phyloP scores from a whole-genome alignment of 2,888 invertebrate genomes.

The Plebejus argus region DNA sequence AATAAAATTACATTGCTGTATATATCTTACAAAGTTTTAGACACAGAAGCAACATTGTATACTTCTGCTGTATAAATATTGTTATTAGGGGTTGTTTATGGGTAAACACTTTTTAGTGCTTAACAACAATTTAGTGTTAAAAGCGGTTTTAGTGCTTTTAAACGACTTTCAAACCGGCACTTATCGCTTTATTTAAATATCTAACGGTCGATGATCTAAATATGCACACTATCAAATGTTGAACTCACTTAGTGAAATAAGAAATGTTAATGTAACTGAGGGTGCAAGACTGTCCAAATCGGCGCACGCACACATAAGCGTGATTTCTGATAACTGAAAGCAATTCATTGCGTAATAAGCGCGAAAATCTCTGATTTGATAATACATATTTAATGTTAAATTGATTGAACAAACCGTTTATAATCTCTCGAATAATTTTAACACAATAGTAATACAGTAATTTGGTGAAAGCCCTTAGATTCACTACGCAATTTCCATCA shows the following conservation, averaged over 20 bases:
- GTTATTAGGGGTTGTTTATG: not conserved
- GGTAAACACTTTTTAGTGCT: not conserved
- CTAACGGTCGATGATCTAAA: slow-evolving; percentile 14
- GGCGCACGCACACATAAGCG: not conserved
- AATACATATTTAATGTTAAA: too few species aligned
- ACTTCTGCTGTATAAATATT: not conserved
- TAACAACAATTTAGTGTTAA: not conserved
- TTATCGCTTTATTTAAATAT: slow-evolving; percentile 35
- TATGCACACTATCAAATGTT: not conserved
- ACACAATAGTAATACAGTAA: too few species aligned
- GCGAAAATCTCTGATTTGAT: too few species aligned
- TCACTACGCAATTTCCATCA: not conserved
- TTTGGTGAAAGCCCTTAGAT: too few species aligned
- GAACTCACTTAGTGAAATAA: not conserved
- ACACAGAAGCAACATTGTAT: not conserved
- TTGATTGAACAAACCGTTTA: too few species aligned
- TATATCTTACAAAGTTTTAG: not conserved
- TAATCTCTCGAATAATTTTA: too few species aligned
- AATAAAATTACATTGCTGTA: too few species aligned
- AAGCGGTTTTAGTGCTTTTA: not conserved
- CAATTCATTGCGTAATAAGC: not conserved
- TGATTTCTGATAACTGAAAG: not conserved
- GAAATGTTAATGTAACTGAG: not conserved
- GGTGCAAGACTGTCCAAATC: not conserved
- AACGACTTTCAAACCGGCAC: not conserved